Base-by-base conservation (phyloP, 2,888 invertebrate genomes). In the Lepas anatifera region DNA sequence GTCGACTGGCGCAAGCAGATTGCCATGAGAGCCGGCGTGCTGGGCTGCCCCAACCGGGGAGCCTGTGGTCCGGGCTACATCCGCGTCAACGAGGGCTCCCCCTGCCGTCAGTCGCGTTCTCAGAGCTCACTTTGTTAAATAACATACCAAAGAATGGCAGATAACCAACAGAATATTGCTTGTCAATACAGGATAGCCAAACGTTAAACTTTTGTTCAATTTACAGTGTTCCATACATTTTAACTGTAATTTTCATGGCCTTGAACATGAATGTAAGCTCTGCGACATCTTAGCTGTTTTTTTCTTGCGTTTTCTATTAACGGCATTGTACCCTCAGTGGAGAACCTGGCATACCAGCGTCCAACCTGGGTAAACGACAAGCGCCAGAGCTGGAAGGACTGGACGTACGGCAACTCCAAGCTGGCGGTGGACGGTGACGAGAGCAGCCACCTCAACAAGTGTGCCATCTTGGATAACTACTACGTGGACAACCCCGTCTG, bases 311-410 rank as follows among this genome's bases (percentile, higher is more conserved):
- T 18, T 18, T 18, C 43, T 10, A 18, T 13, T 3, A 18, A 10
- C 43, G 18, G 18, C 16, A 43, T 43, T 50, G 50, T 50, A 27
- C 27, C 2, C 76, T 10, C 76, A 83, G 83, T 82, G 67, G 82
- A 83, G 74, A 83, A 83, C 74, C 75, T 83, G 71, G 83, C 83
- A 4, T 82, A 78, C 76, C 78, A 81, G 71, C 81, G 81, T 70
- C 79, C 81, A 68, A 81, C 82, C 1, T 83, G 82, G 81, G 80
- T 82, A 71, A 83, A 83, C 76, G 81, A 81, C 76, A 83, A 83
- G 75, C 77, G 83, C 37, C 82, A 83, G 73, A 75, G 76, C 58
- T 82, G 82, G 73, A 78, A 78, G 50, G 78, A 81, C 69, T 79
- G 78, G 78, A 76, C 78, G 71, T 78, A 77, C 71, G 79, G 79